Evolutionary conservation across 92 coral and sea anemone species (phyloP).

Genomic region (Porites lobata): DNA sequence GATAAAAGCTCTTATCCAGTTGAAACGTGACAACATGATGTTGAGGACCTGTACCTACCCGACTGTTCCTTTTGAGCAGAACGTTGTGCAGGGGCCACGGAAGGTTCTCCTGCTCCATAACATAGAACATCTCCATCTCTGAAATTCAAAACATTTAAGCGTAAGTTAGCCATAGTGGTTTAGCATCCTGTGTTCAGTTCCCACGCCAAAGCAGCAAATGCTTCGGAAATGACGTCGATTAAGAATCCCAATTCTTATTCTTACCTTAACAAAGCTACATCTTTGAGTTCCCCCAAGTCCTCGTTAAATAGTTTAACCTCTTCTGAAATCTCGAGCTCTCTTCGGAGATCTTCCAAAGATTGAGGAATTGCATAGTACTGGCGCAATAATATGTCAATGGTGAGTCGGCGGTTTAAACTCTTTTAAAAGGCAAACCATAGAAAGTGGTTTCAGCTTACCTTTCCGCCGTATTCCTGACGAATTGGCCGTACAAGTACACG

Average conservation of each 20-base stretch:
- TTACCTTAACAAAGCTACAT: background rate
- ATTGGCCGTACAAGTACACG: background rate
- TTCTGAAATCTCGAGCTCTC: background rate
- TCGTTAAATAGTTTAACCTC: background rate
- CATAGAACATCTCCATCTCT: background rate
- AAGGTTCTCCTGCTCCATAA: background rate
- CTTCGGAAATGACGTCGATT: background rate
- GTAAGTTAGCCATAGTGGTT: no score
- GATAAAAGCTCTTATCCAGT: background rate
- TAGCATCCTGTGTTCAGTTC: background rate
- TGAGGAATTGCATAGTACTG: background rate
- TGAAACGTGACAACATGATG: background rate
- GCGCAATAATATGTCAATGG: background rate
- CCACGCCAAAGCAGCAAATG: slow-evolving; percentile 1
- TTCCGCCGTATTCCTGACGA: background rate
- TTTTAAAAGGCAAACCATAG: slow-evolving; percentile 2
- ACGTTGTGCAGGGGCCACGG: background rate
- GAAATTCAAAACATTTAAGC: slow-evolving; percentile 1
- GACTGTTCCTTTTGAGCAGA: background rate
- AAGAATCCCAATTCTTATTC: background rate
- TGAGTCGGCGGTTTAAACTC: background rate
- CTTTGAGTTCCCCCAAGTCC: background rate
- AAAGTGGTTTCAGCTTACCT: background rate
- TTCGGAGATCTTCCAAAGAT: background rate
- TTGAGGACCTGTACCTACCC: background rate